phyloP scores from a whole-genome alignment of 2,888 invertebrate species.

The Cerastis rubricosa region DNA sequence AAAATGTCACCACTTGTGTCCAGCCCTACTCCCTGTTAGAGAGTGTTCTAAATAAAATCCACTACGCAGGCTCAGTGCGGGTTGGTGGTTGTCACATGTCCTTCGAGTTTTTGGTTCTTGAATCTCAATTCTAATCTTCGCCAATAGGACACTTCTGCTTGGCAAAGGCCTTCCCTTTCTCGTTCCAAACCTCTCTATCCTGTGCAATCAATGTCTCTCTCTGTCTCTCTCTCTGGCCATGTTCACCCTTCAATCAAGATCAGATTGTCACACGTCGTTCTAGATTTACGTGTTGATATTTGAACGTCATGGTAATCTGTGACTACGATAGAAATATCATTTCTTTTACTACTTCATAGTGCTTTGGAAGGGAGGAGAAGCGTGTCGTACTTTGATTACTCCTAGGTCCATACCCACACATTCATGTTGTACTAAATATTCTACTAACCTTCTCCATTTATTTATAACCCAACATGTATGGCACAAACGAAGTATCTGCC shows the following conservation, averaged over 20 bases:
- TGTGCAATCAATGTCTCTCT: too few relatives aligned
- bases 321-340: not conserved
- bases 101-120: not conserved
- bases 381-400: too few relatives aligned
- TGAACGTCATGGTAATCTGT: not conserved
- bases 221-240: too few relatives aligned
- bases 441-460: not conserved
- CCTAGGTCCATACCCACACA: not conserved
- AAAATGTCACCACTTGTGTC: too few relatives aligned
- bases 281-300: not conserved
- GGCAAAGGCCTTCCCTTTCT: too few relatives aligned
- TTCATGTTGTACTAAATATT: not conserved
- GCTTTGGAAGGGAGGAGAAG: not conserved
- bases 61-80: not conserved
- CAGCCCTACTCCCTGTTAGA: not conserved
- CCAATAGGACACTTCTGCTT: too few relatives aligned
- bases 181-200: too few relatives aligned
- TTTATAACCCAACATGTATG: not conserved
- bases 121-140: not conserved
- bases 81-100: not conserved
- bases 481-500: conserved; percentile 15
- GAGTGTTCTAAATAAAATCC: not conserved
- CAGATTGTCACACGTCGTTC: too few relatives aligned
- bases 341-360: not conserved
- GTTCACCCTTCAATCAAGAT: too few relatives aligned